A percentile compares a stretch with the other conserved stretches of the same genome.
Conservation (phyloP, 2,888 invertebrate species). For the Eupsilia transversa region DNA sequence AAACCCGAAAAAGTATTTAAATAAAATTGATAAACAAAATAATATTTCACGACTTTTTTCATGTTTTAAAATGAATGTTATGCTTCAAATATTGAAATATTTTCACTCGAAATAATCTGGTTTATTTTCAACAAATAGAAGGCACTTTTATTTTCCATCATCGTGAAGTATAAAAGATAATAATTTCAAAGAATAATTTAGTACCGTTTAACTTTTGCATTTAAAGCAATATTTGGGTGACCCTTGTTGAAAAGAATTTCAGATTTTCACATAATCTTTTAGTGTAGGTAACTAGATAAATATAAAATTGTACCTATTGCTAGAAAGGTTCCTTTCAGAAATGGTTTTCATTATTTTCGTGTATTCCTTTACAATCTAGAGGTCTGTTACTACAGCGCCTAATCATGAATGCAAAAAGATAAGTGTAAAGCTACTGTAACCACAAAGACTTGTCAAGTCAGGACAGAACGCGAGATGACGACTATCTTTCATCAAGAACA, state of each 20-base stretch:
- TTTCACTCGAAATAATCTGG: not conserved
- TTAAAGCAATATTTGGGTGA: not conserved
- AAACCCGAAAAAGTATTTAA: not conserved
- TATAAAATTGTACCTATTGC: not conserved
- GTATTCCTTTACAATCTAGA: not conserved
- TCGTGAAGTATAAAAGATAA: not conserved
- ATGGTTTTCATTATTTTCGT: not conserved
- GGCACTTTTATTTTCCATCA: not conserved
- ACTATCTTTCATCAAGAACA: conserved; percentile 25
- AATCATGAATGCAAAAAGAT: not conserved
- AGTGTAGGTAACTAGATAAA: not conserved
- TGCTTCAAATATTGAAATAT: not conserved
- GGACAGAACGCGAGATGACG: not conserved
- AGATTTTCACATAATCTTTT: not conserved
- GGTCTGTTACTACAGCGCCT: not conserved
- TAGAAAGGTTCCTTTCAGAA: not conserved
- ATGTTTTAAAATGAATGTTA: not conserved
- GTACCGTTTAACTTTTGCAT: not conserved
- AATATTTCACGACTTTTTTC: no score
- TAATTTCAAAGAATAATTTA: not conserved
- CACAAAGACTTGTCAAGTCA: conserved; percentile 33
- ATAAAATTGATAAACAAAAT: not conserved
- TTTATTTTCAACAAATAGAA: not conserved
- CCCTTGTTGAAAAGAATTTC: not conserved
- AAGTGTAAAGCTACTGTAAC: conserved; percentile 13